These are phyloP conservation scores for Cacatua alba DNA, from an alignment of 2,113 vertebrate genomes.

Conservation along the genomic window DNA sequence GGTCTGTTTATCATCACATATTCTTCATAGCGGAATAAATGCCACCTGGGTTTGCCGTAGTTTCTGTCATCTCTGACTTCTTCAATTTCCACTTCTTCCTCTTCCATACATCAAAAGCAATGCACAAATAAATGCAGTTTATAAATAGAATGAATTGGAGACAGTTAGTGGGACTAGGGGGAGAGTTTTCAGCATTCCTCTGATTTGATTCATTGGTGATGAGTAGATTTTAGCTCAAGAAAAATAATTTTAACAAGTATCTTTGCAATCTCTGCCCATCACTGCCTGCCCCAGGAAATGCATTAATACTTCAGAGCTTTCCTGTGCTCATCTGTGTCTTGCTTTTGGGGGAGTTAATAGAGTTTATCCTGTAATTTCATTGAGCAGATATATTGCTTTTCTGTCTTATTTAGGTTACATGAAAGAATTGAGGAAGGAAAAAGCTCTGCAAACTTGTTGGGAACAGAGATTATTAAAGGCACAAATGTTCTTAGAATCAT, in stretches of 20 bases:
- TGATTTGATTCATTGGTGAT: neutral
- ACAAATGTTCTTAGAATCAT: neutral
- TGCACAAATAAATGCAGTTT: neutral
- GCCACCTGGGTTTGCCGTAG: neutral
- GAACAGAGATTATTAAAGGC: neutral
- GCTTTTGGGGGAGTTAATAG: constrained; percentile 1
- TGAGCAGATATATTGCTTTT: neutral
- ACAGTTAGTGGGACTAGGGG: neutral
- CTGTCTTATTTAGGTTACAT: neutral
- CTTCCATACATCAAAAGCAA: neutral
- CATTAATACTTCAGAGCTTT: neutral
- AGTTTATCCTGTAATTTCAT: neutral
- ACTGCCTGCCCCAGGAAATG: neutral
- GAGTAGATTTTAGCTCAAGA: neutral
- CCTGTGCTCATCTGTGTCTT: neutral
- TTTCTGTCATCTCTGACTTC: neutral
- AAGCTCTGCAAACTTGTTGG: neutral
- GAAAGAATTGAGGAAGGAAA: neutral
- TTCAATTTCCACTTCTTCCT: neutral
- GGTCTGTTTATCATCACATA: neutral
- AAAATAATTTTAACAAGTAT: neutral
- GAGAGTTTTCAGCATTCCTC: neutral
- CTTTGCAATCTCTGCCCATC: neutral
- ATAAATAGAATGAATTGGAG: neutral
- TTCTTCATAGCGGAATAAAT: neutral